Conservation (phyloP, 2,113 vertebrate species). For the Willisornis vidua region DNA sequence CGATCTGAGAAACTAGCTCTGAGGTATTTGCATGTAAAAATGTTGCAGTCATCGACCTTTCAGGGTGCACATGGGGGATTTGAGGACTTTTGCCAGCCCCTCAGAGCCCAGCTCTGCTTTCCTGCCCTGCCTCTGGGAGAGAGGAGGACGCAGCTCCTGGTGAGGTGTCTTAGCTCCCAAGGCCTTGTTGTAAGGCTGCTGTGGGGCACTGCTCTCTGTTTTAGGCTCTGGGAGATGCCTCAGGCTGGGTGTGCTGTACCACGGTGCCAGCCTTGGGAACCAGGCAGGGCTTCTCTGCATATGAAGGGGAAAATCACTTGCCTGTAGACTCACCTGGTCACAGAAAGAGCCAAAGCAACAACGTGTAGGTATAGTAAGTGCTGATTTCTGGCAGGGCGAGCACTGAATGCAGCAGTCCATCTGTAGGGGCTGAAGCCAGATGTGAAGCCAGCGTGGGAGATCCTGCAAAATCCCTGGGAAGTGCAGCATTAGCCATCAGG, state of each 20-base stretch:
- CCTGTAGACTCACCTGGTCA: not conserved
- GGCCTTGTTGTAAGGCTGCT: not conserved
- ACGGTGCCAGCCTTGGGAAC: not conserved
- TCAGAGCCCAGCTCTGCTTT: not conserved
- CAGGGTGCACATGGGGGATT: not conserved
- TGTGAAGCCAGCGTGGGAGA: not conserved
- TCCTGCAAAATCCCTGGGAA: not conserved
- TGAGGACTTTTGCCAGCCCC: fast-evolving
- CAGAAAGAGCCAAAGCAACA: not conserved
- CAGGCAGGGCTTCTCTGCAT: not conserved
- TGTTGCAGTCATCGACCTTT: not conserved
- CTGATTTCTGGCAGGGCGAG: not conserved
- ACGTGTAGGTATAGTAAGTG: not conserved
- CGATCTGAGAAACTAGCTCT: not conserved
- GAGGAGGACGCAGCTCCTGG: not conserved
- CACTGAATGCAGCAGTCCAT: not conserved
- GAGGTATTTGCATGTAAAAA: not conserved
- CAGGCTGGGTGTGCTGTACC: not conserved
- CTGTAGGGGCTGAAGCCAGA: not conserved
- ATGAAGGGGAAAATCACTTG: not conserved
- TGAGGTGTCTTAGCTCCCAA: not conserved
- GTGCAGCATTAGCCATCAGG: not conserved
- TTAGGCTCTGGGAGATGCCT: not conserved
- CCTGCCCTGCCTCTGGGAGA: not conserved
- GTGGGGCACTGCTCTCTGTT: not conserved